phyloP scores from a whole-genome alignment of 2,797 vertebrate species.

The Carapus acus region DNA sequence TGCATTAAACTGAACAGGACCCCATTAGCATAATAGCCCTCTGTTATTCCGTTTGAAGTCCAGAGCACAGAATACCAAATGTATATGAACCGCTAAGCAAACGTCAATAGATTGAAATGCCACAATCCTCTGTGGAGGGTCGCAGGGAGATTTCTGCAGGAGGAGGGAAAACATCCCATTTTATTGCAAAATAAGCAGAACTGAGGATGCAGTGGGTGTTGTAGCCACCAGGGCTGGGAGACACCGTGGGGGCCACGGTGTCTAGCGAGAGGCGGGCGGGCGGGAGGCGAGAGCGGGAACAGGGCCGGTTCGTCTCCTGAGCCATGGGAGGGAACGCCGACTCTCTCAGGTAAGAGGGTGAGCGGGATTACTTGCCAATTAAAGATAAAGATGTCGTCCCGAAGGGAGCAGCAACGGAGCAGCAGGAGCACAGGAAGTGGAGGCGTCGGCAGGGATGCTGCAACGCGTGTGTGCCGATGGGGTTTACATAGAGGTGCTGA shows the following conservation, averaged over 20 bases:
- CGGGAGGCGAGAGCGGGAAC: conserved; percentile 51
- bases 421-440: conserved; percentile 19
- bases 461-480: background rate
- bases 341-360: conserved; percentile 67
- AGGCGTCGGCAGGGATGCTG: conserved; percentile 1
- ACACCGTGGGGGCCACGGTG: conserved; percentile 44
- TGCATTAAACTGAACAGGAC: conserved; percentile 75
- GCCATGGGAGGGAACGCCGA: conserved; percentile 60
- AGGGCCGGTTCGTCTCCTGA: conserved; percentile 49
- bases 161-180: conserved; percentile 66
- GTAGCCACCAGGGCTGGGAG: conserved; percentile 66
- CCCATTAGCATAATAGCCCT: conserved; percentile 77
- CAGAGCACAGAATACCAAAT: conserved; percentile 76
- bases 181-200: conserved; percentile 76
- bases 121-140: conserved; percentile 74
- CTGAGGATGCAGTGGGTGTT: conserved; percentile 63
- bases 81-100: conserved; percentile 75
- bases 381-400: conserved; percentile 68
- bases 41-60: conserved; percentile 80
- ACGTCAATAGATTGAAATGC: conserved; percentile 80
- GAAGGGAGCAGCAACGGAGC: conserved; percentile 39
- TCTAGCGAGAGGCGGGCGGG: conserved; percentile 57
- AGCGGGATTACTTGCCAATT: conserved; percentile 71
- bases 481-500: background rate
- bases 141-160: conserved; percentile 66